Evolutionary conservation across 2,113 vertebrate genomes (phyloP).

Genomic region (Toxotes chatareus): DNA sequence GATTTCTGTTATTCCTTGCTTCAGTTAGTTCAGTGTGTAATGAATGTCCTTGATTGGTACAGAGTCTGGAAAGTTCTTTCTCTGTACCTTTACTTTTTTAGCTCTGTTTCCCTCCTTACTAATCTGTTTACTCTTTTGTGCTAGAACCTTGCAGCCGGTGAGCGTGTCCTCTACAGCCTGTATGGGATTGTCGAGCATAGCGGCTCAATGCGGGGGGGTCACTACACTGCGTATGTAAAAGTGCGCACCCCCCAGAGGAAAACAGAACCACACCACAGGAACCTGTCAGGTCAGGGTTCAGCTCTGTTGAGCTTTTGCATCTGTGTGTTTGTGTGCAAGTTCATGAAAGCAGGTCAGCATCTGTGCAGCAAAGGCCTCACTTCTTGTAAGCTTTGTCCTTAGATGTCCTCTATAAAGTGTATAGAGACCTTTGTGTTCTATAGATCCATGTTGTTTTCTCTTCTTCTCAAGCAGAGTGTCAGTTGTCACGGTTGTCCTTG

Average conservation of each 20-base stretch:
- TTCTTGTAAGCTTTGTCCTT: slow-evolving; percentile 20
- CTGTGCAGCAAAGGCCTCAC: slow-evolving; percentile 27
- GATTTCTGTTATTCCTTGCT: background rate
- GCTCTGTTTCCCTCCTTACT: background rate
- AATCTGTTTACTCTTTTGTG: slow-evolving; percentile 5
- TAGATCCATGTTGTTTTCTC: slow-evolving; percentile 20
- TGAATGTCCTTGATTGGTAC: slow-evolving; percentile 8
- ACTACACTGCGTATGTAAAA: slow-evolving; percentile 95
- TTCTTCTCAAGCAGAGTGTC: slow-evolving; percentile 29
- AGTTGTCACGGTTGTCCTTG: slow-evolving; percentile 10
- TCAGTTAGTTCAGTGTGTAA: background rate
- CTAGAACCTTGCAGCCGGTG: slow-evolving; percentile 88
- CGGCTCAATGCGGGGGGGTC: slow-evolving; percentile 95
- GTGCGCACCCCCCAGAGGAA: slow-evolving; percentile 89
- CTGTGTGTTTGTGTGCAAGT: slow-evolving; percentile 6
- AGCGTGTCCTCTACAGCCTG: slow-evolving; percentile 92
- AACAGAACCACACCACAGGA: slow-evolving; percentile 85
- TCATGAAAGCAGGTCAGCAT: background rate
- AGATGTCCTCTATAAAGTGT: slow-evolving; percentile 3
- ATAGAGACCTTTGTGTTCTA: slow-evolving; percentile 29
- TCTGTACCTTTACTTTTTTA: background rate
- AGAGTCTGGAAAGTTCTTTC: background rate
- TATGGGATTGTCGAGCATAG: slow-evolving; percentile 98
- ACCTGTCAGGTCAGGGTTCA: slow-evolving; percentile 86
- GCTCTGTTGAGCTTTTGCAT: background rate